Evolutionary conservation across 53 echinoderm and acorn worm genomes (phyloP), one percentile per base, ranked within the genome.

Genomic region (Paelopatides confundens): DNA sequence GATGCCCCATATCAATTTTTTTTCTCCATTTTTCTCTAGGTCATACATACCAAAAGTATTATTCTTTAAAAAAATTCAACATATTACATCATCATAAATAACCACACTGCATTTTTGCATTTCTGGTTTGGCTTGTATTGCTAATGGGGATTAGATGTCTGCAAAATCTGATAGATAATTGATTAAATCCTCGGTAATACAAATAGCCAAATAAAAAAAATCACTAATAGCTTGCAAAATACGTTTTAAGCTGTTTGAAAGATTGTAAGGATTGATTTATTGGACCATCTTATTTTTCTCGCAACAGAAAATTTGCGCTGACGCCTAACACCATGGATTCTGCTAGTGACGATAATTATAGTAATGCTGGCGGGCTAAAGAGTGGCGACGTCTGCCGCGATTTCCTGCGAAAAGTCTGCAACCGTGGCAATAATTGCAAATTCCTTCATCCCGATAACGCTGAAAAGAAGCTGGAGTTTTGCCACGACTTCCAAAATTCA

Each of bases 401-500:
- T 91, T 98, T 71, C 90, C 86, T 92, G 92, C 98, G 98, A 71
- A 95, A 95, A 81, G 94, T 98, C 30, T 98, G 98, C 90, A 81
- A 78, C 77, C 94, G 98, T 54, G 98, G 98, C 82, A 89, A 90
- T 66, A 98, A 79, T 85, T 98, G 98, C 92, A 98, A 98, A 69
- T 98, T 88, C 79, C 88, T 77, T 81, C 98, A 98, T 34, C 98
- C 98, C 21, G 95, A 95, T 15, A 86, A 94, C 31, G 90, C 66
- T 35, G 82, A 67, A 47, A 74, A 71, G 40, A 92, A 88, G 62
- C 63, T 82, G 82, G 87, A 90, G 58, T 97, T 97, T 86, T 97
- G 98, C 86, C 98, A 97, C 48, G 98, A 97, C 69, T 97, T 85
- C 85, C 98, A 97, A 88, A 97, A 97, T 77, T 90, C 91, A 52